Evolutionary conservation across 1,140 invertebrate genomes (phyloP).

Genomic region (Phocides pigmalion): DNA sequence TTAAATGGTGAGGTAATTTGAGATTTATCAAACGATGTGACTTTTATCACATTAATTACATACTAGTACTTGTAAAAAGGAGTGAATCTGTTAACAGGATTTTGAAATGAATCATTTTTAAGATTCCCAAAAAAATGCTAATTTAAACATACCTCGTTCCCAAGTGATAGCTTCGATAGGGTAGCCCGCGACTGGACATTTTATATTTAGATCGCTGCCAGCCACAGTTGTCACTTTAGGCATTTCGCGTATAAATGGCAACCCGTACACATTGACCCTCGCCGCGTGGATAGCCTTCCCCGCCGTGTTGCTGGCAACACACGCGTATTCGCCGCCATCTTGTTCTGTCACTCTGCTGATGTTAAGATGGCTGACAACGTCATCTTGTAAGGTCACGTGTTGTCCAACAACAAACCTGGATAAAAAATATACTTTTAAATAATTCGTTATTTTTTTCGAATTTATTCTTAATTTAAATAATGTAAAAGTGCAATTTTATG

Average conservation of each 20-base stretch:
- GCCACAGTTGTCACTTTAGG: conserved; percentile 95
- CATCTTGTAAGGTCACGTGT: conserved; percentile 95
- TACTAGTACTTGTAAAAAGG: too few species aligned
- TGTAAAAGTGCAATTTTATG: neutral
- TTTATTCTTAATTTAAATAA: too few species aligned
- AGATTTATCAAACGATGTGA: too few species aligned
- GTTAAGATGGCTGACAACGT: conserved; percentile 97
- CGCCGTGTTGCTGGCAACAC: conserved; percentile 93
- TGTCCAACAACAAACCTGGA: conserved; percentile 93
- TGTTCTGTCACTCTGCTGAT: conserved; percentile 94
- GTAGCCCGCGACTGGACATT: conserved; percentile 96
- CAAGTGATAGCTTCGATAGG: conserved; percentile 94
- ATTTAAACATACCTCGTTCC: conserved; percentile 90
- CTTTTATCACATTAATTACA: too few species aligned
- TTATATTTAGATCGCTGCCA: conserved; percentile 92
- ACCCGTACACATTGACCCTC: conserved; percentile 95
- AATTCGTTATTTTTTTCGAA: too few species aligned
- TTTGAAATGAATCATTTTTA: too few species aligned
- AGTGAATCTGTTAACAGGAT: too few species aligned
- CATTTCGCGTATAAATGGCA: conserved; percentile 95
- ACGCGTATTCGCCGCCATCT: conserved; percentile 96
- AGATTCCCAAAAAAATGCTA: neutral
- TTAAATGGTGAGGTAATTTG: too few species aligned
- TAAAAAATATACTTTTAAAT: conserved; percentile 18
- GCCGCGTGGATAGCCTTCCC: conserved; percentile 90